Conservation (phyloP, 2,888 invertebrate genomes). For the Tiphia femorata region DNA sequence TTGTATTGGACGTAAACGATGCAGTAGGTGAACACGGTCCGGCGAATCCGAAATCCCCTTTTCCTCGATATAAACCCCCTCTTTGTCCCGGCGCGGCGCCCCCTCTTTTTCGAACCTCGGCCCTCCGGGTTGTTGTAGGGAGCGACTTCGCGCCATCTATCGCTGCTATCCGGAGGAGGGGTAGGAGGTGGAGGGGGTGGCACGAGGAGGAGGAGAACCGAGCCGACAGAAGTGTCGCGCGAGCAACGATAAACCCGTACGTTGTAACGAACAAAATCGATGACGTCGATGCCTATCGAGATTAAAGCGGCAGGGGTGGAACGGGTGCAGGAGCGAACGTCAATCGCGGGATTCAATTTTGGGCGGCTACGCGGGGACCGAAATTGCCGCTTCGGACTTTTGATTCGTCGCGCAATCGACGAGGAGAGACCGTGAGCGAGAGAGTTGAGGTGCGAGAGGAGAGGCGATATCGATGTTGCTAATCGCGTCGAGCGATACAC, state of each 20-base stretch:
- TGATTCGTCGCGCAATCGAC: not conserved
- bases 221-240: not conserved
- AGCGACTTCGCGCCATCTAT: conserved; percentile 44
- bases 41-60: conserved; percentile 55
- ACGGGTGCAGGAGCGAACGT: not conserved
- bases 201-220: no score
- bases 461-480: not conserved
- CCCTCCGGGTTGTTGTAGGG: conserved; percentile 30
- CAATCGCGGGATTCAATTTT: conserved; percentile 7
- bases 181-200: no score
- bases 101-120: conserved; percentile 36
- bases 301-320: not conserved
- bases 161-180: no score
- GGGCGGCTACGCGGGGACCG: no score
- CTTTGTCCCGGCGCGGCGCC: conserved; percentile 20
- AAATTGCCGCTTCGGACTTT: conserved; percentile 2
- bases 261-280: conserved; percentile 29
- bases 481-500: not conserved
- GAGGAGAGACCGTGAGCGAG: not conserved
- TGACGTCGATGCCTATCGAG: conserved; percentile 9
- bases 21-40: conserved; percentile 54
- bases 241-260: conserved; percentile 27
- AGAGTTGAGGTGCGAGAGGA: no score
- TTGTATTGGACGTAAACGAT: conserved; percentile 58
- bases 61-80: conserved; percentile 42